A percentile compares a stretch with the other conserved stretches of the same genome.
phyloP scores from a whole-genome alignment of 2,888 invertebrate species.

The Rapana venosa region DNA sequence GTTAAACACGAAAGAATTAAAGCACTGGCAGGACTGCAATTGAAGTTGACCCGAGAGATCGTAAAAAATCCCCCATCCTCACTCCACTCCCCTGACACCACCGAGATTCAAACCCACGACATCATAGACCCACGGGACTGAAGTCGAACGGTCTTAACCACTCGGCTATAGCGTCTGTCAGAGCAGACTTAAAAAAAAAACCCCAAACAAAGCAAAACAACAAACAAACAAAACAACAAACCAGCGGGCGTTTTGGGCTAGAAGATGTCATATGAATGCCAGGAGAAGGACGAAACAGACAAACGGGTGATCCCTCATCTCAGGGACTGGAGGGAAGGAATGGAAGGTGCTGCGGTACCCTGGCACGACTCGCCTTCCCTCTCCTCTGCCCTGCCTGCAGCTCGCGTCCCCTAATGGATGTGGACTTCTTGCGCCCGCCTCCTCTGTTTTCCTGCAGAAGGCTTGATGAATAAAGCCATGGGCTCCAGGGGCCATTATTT shows the following conservation, averaged over 20 bases:
- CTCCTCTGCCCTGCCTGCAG: not conserved
- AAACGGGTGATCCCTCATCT: not conserved
- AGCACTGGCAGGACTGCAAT: no score
- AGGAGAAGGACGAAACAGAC: not conserved
- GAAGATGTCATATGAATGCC: not conserved
- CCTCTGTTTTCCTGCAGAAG: not conserved
- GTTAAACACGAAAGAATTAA: no score
- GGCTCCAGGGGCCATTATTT: slow-evolving; percentile 30
- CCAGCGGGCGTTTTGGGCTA: not conserved
- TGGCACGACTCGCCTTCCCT: not conserved
- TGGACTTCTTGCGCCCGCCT: not conserved
- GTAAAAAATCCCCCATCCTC: no score
- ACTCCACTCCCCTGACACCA: no score
- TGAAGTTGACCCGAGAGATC: no score
- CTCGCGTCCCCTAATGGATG: not conserved
- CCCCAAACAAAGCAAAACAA: no score
- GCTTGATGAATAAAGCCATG: not conserved
- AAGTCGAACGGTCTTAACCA: no score
- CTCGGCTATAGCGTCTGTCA: no score
- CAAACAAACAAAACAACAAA: no score
- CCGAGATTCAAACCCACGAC: no score
- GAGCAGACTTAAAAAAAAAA: no score
- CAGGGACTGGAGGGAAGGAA: not conserved
- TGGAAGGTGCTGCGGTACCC: not conserved
- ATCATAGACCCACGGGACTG: no score